phyloP scores from a whole-genome alignment of 92 coral and sea anemone genomes.

The Phenganax stokvisi region DNA sequence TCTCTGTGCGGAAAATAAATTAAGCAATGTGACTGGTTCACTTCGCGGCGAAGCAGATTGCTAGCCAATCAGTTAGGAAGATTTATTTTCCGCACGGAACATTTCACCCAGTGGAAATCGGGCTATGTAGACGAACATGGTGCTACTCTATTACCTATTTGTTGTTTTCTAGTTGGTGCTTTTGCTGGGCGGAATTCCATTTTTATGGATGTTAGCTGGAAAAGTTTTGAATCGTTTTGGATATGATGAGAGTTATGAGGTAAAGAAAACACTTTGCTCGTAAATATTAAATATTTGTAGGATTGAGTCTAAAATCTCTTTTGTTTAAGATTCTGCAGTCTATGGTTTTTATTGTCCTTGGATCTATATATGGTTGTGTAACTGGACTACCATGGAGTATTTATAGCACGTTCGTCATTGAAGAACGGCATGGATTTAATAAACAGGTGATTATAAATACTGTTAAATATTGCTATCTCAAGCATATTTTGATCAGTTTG shows the following conservation, averaged over 20 bases:
- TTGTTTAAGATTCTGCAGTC: constrained; percentile 71
- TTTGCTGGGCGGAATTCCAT: constrained; percentile 80
- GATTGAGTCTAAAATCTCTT: background rate
- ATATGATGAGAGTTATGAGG: constrained; percentile 80
- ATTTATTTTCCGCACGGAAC: no score
- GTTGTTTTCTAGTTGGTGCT: constrained; percentile 59
- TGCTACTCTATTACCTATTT: background rate
- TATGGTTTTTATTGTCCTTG: constrained; percentile 56
- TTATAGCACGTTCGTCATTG: constrained; percentile 94
- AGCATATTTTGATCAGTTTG: background rate
- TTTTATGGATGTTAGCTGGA: constrained; percentile 72
- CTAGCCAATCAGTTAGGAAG: no score
- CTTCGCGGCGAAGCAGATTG: no score
- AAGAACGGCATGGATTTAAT: constrained; percentile 94
- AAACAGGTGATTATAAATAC: constrained; percentile 69
- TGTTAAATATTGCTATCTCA: background rate
- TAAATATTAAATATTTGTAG: background rate
- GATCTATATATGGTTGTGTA: constrained; percentile 58
- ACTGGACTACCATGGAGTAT: constrained; percentile 87
- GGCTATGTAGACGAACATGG: no score
- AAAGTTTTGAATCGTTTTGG: constrained; percentile 58
- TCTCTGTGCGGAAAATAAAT: no score
- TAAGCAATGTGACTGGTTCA: no score
- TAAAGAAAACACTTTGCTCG: constrained; percentile 10
- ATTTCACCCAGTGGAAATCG: no score